Conservation (phyloP, 2,888 invertebrate genomes). For the Callyntrura guangdongensis region DNA sequence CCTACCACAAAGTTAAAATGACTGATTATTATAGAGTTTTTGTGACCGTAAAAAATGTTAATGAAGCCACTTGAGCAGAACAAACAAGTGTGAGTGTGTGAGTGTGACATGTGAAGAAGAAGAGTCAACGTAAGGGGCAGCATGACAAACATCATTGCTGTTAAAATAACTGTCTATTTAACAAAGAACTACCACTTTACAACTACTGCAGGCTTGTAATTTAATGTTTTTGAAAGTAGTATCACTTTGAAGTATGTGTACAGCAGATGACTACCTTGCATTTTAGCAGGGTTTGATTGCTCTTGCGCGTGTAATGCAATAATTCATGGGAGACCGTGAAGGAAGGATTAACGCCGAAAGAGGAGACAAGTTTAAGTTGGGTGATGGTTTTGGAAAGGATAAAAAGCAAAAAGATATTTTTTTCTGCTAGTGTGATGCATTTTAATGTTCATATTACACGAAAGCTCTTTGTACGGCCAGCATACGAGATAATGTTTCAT, state of each 20-base stretch:
- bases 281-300: neutral
- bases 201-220: neutral
- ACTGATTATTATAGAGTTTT: slow-evolving; percentile 24
- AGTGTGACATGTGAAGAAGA: neutral
- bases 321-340: slow-evolving; percentile 44
- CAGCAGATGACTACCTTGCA: neutral
- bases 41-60: slow-evolving; percentile 35
- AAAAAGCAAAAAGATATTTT: neutral
- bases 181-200: neutral
- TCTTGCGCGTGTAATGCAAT: neutral
- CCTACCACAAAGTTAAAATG: neutral
- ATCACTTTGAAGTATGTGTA: neutral
- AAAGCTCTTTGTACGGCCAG: neutral
- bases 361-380: slow-evolving; percentile 15
- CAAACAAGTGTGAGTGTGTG: neutral
- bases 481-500: no score
- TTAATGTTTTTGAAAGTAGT: neutral
- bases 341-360: neutral
- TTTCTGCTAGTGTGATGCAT: neutral
- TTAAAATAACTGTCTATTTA: slow-evolving; percentile 13
- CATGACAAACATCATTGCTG: neutral
- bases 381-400: neutral
- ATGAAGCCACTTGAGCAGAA: slow-evolving; percentile 45
- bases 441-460: neutral
- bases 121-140: neutral